These are phyloP conservation scores for Pandemis cinnamomeana DNA, from an alignment of 2,888 invertebrate genomes.

Conservation along the genomic window DNA sequence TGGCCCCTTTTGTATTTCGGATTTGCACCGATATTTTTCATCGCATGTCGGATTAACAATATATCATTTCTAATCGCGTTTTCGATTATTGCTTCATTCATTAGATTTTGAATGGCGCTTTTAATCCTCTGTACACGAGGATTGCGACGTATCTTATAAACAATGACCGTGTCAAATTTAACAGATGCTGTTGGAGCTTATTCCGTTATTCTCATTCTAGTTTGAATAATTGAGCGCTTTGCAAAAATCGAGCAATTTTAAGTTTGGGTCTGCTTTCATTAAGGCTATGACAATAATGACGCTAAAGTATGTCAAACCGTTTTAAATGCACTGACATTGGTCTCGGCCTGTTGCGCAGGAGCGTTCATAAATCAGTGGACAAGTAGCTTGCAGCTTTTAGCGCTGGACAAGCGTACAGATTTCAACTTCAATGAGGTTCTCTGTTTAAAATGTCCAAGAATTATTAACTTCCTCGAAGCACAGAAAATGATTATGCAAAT, in stretches of 20 bases:
- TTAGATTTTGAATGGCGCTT: constrained; percentile 39
- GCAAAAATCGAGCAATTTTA: constrained; percentile 8
- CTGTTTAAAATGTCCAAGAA: background rate
- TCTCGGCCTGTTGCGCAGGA: constrained; percentile 41
- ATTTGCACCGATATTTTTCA: constrained; percentile 76
- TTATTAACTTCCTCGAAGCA: background rate
- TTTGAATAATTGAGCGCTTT: background rate
- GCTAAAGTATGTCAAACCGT: constrained; percentile 38
- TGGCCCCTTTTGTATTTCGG: constrained; percentile 72
- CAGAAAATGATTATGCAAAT: background rate
- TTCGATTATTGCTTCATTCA: constrained; percentile 53
- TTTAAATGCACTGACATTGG: constrained; percentile 46
- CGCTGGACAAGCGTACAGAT: constrained; percentile 12
- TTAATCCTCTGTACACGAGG: constrained; percentile 56
- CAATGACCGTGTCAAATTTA: constrained; percentile 26
- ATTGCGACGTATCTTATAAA: constrained; percentile 50
- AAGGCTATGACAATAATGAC: constrained; percentile 13
- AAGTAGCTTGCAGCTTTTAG: constrained; percentile 25
- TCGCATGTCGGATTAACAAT: constrained; percentile 74
- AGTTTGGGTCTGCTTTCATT: background rate
- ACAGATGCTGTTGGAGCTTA: constrained; percentile 4
- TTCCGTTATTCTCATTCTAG: constrained; percentile 10
- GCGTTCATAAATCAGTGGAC: constrained; percentile 33
- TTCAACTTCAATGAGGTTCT: constrained; percentile 3
- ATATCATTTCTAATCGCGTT: constrained; percentile 69